Percentiles rank a stretch among this genome's conserved stretches.
These are phyloP conservation scores for Laspeyria flexula DNA, from an alignment of 2,888 invertebrate species.

Conservation along the genomic window DNA sequence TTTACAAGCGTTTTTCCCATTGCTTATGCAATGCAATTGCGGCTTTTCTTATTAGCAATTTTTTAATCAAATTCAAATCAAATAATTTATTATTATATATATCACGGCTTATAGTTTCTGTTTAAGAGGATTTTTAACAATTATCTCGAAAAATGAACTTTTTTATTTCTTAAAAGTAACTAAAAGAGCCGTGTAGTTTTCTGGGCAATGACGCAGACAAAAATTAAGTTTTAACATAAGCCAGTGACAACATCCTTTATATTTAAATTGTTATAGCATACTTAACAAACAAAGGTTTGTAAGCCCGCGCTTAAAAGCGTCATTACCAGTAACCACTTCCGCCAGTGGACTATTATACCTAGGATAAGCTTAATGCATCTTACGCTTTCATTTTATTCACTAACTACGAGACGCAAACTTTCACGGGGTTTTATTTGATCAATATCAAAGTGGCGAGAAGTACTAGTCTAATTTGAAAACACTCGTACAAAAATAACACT, in stretches of 20 bases:
- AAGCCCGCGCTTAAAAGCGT: conserved; percentile 10
- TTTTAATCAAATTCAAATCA: too few relatives aligned
- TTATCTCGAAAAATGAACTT: too few relatives aligned
- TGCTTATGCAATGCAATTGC: too few relatives aligned
- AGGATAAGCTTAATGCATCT: conserved; percentile 11
- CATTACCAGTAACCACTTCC: conserved; percentile 4
- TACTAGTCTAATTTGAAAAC: background rate
- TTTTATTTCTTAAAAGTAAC: too few relatives aligned
- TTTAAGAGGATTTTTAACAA: too few relatives aligned
- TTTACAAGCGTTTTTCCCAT: too few relatives aligned
- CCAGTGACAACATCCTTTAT: background rate
- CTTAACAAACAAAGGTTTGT: conserved; percentile 6
- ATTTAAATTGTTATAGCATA: background rate
- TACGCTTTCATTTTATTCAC: conserved; percentile 7
- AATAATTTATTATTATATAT: too few relatives aligned
- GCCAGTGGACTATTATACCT: conserved; percentile 2
- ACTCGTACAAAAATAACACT: background rate
- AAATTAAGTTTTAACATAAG: background rate
- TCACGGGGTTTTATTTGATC: background rate
- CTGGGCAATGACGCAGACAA: too few relatives aligned
- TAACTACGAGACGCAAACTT: background rate
- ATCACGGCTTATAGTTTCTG: too few relatives aligned
- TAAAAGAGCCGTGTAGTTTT: too few relatives aligned
- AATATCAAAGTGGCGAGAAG: background rate
- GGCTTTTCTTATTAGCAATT: too few relatives aligned